Evolutionary conservation across 2,797 vertebrate species (phyloP).

Genomic region (Phalanger gymnotis): DNA sequence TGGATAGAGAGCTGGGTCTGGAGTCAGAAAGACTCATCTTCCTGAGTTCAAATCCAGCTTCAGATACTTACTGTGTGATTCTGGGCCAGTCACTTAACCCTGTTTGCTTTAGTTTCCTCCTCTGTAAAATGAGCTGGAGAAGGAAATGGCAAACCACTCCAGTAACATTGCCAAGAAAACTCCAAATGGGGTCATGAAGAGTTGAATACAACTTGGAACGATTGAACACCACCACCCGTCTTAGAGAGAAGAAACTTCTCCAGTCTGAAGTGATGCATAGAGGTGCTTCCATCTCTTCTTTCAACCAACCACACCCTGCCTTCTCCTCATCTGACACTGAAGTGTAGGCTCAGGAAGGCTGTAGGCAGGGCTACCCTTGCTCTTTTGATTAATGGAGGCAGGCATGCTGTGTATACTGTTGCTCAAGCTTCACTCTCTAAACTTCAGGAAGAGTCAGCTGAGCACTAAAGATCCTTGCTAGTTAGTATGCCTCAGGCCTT

Average conservation of each 20-base stretch:
- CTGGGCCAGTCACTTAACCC: neutral
- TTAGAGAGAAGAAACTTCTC: neutral
- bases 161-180: neutral
- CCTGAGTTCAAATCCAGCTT: neutral
- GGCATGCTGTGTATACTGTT: neutral
- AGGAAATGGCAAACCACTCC: neutral
- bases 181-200: neutral
- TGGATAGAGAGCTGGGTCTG: neutral
- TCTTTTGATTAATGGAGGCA: neutral
- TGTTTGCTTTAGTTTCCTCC: neutral
- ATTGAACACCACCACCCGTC: neutral
- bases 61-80: neutral
- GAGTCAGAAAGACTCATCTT: neutral
- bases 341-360: neutral
- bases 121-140: neutral
- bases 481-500: neutral
- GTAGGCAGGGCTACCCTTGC: neutral
- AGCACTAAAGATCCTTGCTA: neutral
- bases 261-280: neutral
- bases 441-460: neutral
- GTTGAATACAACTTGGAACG: no score
- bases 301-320: neutral
- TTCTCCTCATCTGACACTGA: neutral
- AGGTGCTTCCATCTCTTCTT: neutral
- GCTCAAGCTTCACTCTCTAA: neutral